Conservation (phyloP, 1,140 invertebrate species). For the Dreissena polymorpha region DNA sequence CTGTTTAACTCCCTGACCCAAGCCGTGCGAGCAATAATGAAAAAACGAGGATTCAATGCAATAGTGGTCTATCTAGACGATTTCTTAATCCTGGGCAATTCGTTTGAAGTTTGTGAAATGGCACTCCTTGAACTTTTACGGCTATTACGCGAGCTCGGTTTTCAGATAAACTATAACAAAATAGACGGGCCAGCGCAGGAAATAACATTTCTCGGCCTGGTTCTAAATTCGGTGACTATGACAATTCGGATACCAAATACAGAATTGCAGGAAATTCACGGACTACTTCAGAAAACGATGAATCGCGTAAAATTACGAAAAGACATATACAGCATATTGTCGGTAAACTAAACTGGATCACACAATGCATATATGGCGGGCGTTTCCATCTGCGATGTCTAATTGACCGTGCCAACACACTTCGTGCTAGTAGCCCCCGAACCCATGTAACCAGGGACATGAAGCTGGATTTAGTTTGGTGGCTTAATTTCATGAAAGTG, state of each 20-base stretch:
- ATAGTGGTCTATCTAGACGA: conserved; percentile 15
- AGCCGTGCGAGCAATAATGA: too few relatives aligned
- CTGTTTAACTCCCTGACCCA: background rate
- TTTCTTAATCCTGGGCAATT: conserved; percentile 1
- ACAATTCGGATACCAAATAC: background rate
- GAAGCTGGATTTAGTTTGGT: too few relatives aligned
- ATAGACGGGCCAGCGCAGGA: too few relatives aligned
- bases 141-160: too few relatives aligned
- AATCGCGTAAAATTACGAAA: background rate
- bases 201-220: too few relatives aligned
- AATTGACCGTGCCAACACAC: background rate
- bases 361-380: background rate
- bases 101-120: background rate
- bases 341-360: conserved; percentile 13
- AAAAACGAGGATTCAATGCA: background rate
- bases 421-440: background rate
- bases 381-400: background rate
- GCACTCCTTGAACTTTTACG: background rate
- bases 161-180: too few relatives aligned
- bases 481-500: background rate
- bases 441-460: too few relatives aligned
- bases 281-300: background rate
- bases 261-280: background rate
- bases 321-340: background rate
- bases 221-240: background rate